Evolutionary conservation across 2,113 vertebrate genomes (phyloP).

Genomic region (Cynocephalus volans): DNA sequence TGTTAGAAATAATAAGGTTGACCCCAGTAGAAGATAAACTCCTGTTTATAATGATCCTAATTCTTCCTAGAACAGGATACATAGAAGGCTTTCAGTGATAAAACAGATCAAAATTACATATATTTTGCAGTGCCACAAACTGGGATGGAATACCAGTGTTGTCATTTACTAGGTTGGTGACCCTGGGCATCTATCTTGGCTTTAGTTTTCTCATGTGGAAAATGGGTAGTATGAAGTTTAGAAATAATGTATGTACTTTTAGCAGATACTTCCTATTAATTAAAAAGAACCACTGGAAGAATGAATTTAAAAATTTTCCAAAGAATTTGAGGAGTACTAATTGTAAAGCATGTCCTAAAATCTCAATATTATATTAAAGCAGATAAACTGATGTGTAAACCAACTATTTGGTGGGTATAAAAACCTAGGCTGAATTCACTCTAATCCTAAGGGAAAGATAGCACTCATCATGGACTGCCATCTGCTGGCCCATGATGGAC

Average conservation of each 20-base stretch:
- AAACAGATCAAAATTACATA: not conserved
- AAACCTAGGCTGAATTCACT: not conserved
- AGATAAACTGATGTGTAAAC: not conserved
- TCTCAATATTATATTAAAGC: not conserved
- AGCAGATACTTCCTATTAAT: conserved; percentile 23
- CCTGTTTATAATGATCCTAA: not conserved
- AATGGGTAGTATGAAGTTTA: not conserved
- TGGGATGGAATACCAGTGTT: not conserved
- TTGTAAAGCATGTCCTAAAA: conserved; percentile 2
- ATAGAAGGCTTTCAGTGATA: not conserved
- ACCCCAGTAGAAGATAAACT: not conserved
- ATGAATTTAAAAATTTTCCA: not conserved
- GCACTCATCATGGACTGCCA: conserved; percentile 65
- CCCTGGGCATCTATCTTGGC: not conserved
- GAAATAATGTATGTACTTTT: not conserved
- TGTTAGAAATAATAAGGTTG: conserved; percentile 17
- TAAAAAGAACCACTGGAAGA: conserved; percentile 13
- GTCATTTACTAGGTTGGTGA: not conserved
- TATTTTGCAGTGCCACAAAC: not conserved
- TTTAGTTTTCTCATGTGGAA: conserved; percentile 48
- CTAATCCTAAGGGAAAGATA: not conserved
- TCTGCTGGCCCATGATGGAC: conserved; percentile 67
- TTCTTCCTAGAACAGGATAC: not conserved
- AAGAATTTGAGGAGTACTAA: not conserved
- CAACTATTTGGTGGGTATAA: not conserved